Evolutionary conservation across 30 jellyfish, hydroid and myxozoan species (phyloP), one percentile per base, ranked within the genome.

Genomic region (Hydractinia symbiolongicarpus): DNA sequence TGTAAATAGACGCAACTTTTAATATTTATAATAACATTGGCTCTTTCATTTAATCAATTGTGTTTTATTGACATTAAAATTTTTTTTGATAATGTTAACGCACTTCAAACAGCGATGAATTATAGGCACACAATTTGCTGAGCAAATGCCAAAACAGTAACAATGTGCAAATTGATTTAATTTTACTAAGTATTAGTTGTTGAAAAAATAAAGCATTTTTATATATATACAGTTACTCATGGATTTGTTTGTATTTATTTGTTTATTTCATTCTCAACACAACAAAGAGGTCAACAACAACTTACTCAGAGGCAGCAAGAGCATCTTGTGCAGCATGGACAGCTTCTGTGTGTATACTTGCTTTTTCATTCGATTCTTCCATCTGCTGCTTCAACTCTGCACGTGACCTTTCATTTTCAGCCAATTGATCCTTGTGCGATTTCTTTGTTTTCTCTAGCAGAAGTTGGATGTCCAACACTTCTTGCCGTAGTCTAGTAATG

Each of bases 401-500:
- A 55, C 9, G 4, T 74, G 51, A 55, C 8, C 4, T 67, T 74
- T 74, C 61, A 44, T 44, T 0, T 74, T 58, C 4, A 10, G 16
- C 83, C 40, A 74, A 44, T 13, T 74, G 68, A 9, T 74, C 66
- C 54, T 55, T 53, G 54, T 74, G 83, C 21, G 73, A 19, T 74
- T 74, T 76, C 68, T 74, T 74, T 21, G 66, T 9, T 74, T 44
- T 53, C 54, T 74, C 83, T 6, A 74, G 54, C 21, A 55, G 44
- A 8, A 74, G 62, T 6, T 74, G 83, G 6, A 58, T 50, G 54
- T 74, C 67, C 13, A 74, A 44, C 61, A 58, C 83, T 13, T 74
- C 83, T 50, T 74, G 83, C 13, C 83, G 58, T 49, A 74, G 73
- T 1, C 68, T 74, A 11, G 51, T 58, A 30, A 74, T 74, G 51